Base-by-base conservation (phyloP, 2,797 vertebrate genomes). In the Megalops cyprinoides region DNA sequence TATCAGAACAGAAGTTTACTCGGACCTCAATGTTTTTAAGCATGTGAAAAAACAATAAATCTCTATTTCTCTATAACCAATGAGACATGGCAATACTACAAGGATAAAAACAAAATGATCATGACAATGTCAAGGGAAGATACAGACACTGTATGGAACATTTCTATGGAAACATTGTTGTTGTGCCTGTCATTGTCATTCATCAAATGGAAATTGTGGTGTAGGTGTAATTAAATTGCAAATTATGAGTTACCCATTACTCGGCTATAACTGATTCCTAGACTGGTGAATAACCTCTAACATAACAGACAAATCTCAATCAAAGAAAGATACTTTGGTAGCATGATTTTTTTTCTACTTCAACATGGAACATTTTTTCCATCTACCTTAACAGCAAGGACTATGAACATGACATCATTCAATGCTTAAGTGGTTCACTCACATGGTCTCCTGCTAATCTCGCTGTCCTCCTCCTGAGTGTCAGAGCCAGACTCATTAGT, bases 391-490 rank as follows among this genome's bases (percentile, higher is more conserved):
- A 34, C 8, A 60, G 48, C 34, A 37, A 84, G 75, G 69, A 77
- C 82, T 20, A 67, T 79, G n/a, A 28, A 71, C 51, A 62, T 62
- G 58, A 34, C 31, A 76, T 5, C n/a, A 49, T 74, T 53, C 62
- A 25, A 46, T 80, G 10, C 56, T 48, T 60, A 28, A 75, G 55
- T 60, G 58, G 4, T 3, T 39, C 15, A 80, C 94, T 93, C 92
- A 96, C 95, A 2, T 31, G 87, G 91, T 4, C n/a, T 88, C 67
- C 85, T 77, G 0, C 79, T 75, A 58, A 83, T 83, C 79, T 82
- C 37, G 25, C 80, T 79, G 60, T 73, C 71, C 25, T 85, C 80
- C 5, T 81, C 82, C 0, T 91, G 85, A 1, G 87, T 82, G 42
- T 89, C 73, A 3, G 81, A 79, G 77, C 89, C 74, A 0, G 89